Conservation (phyloP, 2,888 invertebrate species). For the Drosophila birchii region DNA sequence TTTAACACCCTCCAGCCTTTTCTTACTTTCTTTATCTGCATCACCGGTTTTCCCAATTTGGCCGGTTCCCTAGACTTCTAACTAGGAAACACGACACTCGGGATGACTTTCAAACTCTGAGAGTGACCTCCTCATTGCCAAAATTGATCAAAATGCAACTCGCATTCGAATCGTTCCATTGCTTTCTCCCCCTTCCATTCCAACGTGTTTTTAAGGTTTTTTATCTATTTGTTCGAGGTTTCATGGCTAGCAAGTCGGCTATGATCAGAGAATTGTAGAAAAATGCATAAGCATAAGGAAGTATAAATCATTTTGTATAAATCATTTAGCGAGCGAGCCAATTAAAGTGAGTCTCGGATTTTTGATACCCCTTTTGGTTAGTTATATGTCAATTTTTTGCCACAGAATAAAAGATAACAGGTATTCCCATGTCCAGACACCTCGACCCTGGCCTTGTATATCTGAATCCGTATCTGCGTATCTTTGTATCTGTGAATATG, state of each 20-base stretch:
- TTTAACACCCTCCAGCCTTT: neutral
- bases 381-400: neutral
- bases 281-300: constrained; percentile 59
- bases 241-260: constrained; percentile 69
- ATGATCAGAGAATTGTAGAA: constrained; percentile 37
- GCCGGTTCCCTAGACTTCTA: constrained; percentile 31
- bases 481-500: constrained; percentile 5
- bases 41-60: constrained; percentile 9
- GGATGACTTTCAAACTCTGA: constrained; percentile 45
- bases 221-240: constrained; percentile 46
- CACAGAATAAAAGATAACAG: neutral
- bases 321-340: constrained; percentile 39
- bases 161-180: constrained; percentile 40
- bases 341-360: constrained; percentile 40
- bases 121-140: constrained; percentile 49
- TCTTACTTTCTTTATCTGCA: constrained; percentile 22
- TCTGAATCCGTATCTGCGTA: neutral
- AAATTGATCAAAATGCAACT: constrained; percentile 42
- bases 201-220: constrained; percentile 65
- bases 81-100: constrained; percentile 39
- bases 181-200: neutral
- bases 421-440: neutral
- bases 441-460: neutral
- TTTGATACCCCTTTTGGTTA: neutral
- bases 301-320: constrained; percentile 52